Conservation (phyloP, 1,140 invertebrate species). For the Ylistrum balloti region DNA sequence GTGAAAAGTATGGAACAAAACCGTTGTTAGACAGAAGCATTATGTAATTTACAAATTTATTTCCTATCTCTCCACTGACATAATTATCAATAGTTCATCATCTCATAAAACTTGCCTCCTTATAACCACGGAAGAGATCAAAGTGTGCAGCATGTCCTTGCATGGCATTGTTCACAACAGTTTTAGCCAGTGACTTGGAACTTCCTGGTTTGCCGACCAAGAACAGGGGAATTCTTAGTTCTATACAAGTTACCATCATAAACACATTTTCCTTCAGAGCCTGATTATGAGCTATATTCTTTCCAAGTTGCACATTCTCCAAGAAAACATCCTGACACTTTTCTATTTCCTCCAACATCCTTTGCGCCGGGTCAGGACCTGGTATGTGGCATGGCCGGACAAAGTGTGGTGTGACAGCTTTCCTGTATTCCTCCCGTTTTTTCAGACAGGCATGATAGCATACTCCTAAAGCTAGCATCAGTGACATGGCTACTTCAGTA, state of each 20-base stretch:
- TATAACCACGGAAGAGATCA: conserved; percentile 72
- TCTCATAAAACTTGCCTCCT: conserved; percentile 65
- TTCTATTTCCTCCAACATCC: neutral
- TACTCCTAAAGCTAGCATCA: conserved; percentile 74
- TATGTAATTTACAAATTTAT: too few species aligned
- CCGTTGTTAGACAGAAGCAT: too few species aligned
- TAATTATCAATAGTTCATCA: too few species aligned
- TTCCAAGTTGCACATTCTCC: conserved; percentile 70
- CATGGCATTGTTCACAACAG: conserved; percentile 78
- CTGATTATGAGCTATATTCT: conserved; percentile 77
- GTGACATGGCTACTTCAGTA: conserved; percentile 63
- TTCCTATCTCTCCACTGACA: too few species aligned
- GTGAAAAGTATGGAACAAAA: too few species aligned
- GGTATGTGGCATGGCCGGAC: conserved; percentile 57
- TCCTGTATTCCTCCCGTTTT: conserved; percentile 68
- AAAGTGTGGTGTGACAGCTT: conserved; percentile 65
- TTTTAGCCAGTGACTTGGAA: conserved; percentile 79
- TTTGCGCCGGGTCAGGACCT: neutral
- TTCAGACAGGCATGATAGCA: conserved; percentile 77
- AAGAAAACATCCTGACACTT: conserved; percentile 77
- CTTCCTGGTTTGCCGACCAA: conserved; percentile 80
- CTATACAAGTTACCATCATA: conserved; percentile 79
- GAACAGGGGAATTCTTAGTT: conserved; percentile 78
- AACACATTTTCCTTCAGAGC: conserved; percentile 80
- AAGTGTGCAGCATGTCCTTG: conserved; percentile 69